A percentile compares a stretch with the other conserved stretches of the same genome.
Evolutionary conservation across 2,888 invertebrate species (phyloP).

Genomic region (Elgonia sp.): DNA sequence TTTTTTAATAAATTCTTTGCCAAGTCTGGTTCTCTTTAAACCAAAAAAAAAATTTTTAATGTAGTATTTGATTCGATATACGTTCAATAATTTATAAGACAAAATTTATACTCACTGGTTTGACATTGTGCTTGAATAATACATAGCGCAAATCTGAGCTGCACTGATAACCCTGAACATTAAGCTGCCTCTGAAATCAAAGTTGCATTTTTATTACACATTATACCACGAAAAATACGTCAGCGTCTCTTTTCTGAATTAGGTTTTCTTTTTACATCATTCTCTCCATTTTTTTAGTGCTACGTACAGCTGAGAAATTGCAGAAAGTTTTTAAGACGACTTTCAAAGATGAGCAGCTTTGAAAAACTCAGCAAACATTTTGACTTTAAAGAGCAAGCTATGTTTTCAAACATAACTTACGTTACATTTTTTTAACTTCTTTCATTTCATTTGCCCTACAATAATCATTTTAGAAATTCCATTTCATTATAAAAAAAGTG

Average conservation of each 20-base stretch:
- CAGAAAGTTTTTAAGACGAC: slow-evolving; percentile 29
- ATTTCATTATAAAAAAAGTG: neutral
- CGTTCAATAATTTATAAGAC: slow-evolving; percentile 49
- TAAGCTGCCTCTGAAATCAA: slow-evolving; percentile 92
- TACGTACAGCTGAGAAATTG: slow-evolving; percentile 5
- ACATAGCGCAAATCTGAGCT: slow-evolving; percentile 95
- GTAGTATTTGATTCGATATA: slow-evolving; percentile 27
- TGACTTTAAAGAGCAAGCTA: neutral
- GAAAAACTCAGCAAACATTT: neutral
- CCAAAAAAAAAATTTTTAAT: neutral
- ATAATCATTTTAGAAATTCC: neutral
- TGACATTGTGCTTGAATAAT: slow-evolving; percentile 95
- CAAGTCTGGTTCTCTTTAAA: neutral
- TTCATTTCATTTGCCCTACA: neutral
- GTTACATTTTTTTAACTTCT: neutral
- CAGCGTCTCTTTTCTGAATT: slow-evolving; percentile 21
- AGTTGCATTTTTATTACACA: slow-evolving; percentile 64
- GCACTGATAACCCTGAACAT: slow-evolving; percentile 95
- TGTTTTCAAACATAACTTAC: neutral
- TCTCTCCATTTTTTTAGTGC: neutral
- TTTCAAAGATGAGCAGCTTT: slow-evolving; percentile 33
- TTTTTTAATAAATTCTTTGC: too few relatives aligned
- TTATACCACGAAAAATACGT: slow-evolving; percentile 17
- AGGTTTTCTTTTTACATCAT: slow-evolving; percentile 17
- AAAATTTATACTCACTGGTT: slow-evolving; percentile 90